These are phyloP conservation scores for Serilophus lunatus DNA, from an alignment of 2,113 vertebrate genomes.

Conservation along the genomic window DNA sequence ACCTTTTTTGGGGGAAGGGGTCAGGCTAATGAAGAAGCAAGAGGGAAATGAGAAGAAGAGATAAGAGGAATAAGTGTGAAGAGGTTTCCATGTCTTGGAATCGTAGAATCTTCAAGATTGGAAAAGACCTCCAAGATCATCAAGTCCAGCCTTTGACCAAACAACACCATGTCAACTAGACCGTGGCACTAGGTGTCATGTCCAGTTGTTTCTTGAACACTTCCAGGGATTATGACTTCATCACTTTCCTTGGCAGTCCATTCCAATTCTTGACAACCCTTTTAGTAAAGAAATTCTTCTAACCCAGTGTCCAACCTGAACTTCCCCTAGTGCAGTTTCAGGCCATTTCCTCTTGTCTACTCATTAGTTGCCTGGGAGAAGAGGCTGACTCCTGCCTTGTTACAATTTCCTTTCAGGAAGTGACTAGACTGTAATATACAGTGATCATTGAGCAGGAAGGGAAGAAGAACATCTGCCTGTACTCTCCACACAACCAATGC, in stretches of 20 bases:
- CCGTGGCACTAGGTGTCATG: too few species aligned
- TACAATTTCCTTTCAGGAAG: background rate
- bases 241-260: too few species aligned
- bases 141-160: too few species aligned
- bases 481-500: background rate
- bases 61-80: background rate
- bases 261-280: too few species aligned
- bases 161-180: too few species aligned
- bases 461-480: background rate
- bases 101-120: background rate
- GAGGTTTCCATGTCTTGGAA: background rate
- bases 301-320: too few species aligned
- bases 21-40: background rate
- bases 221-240: too few species aligned
- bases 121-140: too few species aligned
- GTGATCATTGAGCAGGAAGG: background rate
- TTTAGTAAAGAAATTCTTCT: too few species aligned
- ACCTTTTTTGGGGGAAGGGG: accelerated
- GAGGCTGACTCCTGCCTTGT: background rate
- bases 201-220: too few species aligned
- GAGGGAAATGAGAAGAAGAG: background rate
- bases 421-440: background rate
- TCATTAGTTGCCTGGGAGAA: background rate
- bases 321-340: too few species aligned
- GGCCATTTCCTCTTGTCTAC: background rate